Conservation (phyloP, 2,888 invertebrate species). For the Criorhina ranunculi region DNA sequence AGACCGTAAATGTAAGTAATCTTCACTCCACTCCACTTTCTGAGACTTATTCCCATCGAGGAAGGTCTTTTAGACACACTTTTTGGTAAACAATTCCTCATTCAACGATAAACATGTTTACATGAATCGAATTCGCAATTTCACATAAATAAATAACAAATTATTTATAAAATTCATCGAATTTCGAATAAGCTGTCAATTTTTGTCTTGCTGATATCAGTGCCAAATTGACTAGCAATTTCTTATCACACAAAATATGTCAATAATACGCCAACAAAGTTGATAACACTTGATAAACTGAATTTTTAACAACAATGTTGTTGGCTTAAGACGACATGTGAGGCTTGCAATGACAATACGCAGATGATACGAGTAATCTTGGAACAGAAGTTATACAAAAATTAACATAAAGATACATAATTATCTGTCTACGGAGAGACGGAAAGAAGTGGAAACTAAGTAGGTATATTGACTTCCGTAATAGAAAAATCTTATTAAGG, state of each 20-base stretch:
- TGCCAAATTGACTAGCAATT: not conserved
- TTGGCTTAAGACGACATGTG: not conserved
- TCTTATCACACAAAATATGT: constrained; percentile 10
- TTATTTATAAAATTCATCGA: not conserved
- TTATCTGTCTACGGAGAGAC: too few species aligned
- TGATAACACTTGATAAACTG: constrained; percentile 16
- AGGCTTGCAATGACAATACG: not conserved
- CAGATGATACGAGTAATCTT: constrained; percentile 18
- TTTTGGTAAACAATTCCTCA: too few species aligned
- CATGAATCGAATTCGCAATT: not conserved
- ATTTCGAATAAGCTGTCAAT: not conserved
- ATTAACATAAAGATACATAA: not conserved
- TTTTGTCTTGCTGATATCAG: not conserved
- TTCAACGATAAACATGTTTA: too few species aligned
- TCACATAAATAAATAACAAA: too few species aligned
- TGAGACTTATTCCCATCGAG: too few species aligned
- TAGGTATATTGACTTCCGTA: too few species aligned
- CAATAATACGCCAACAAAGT: not conserved
- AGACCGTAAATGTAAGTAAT: too few species aligned
- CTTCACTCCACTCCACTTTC: too few species aligned
- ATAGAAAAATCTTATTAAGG: too few species aligned
- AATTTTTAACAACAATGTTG: not conserved
- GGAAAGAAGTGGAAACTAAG: too few species aligned
- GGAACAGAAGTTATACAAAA: not conserved
- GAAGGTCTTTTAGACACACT: too few species aligned